Percentiles rank a stretch among this genome's conserved stretches.
Evolutionary conservation across 2,797 vertebrate species (phyloP).

Genomic region (Myiothlypis chrysogaster): DNA sequence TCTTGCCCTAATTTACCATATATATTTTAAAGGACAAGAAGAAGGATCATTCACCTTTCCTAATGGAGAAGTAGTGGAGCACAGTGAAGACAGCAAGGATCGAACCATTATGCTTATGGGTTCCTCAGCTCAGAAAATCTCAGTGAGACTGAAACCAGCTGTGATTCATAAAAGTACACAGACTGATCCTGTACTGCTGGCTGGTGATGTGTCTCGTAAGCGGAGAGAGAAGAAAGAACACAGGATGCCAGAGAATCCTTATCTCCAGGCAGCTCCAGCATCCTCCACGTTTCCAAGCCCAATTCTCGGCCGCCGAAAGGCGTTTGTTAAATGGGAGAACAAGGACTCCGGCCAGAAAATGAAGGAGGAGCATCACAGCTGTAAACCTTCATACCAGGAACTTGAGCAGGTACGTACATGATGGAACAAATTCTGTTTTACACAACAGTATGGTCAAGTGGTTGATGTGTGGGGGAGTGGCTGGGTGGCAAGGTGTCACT

Average conservation of each 20-base stretch:
- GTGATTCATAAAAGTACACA: constrained; percentile 87
- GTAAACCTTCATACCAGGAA: constrained; percentile 80
- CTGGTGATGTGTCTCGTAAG: neutral
- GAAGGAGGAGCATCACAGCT: constrained; percentile 75
- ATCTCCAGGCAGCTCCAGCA: constrained; percentile 58
- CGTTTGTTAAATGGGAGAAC: constrained; percentile 94
- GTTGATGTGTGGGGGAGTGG: neutral
- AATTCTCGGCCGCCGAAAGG: constrained; percentile 82
- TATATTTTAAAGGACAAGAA: constrained; percentile 77
- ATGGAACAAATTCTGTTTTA: neutral
- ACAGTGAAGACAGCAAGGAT: constrained; percentile 77
- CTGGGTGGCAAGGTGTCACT: neutral
- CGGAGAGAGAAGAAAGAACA: constrained; percentile 52
- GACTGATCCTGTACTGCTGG: constrained; percentile 75
- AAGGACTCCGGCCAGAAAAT: constrained; percentile 81
- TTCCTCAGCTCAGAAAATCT: constrained; percentile 76
- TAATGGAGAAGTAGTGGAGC: constrained; percentile 78
- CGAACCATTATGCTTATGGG: constrained; percentile 86
- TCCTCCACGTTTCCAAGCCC: constrained; percentile 86
- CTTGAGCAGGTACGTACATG: constrained; percentile 80
- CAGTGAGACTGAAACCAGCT: constrained; percentile 75
- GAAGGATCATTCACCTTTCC: constrained; percentile 83
- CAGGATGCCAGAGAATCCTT: constrained; percentile 63
- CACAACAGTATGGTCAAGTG: neutral
- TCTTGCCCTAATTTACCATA: neutral